Conservation (phyloP, 2,888 invertebrate species). For the Pantelozetes paolii region DNA sequence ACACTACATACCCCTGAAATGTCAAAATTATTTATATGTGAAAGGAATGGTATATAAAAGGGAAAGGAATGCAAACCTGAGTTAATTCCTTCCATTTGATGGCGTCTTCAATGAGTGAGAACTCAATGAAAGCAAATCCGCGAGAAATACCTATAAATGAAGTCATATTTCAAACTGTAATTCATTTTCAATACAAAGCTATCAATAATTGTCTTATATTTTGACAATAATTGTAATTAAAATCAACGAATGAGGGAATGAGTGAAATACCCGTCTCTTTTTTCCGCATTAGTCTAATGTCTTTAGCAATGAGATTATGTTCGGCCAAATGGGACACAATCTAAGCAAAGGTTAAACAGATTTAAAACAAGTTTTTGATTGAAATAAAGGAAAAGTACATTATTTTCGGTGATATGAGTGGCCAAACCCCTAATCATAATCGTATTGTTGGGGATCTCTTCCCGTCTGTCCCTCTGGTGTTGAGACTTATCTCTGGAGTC, state of each 20-base stretch:
- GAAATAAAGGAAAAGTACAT: slow-evolving; percentile 57
- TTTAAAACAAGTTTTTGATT: slow-evolving; percentile 1
- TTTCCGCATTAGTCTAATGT: slow-evolving; percentile 74
- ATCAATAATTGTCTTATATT: slow-evolving; percentile 5
- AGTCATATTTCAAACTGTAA: too few species aligned
- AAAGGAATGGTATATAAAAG: slow-evolving; percentile 5
- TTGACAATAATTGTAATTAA: background rate
- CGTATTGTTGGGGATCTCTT: slow-evolving; percentile 61
- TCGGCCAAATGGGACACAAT: slow-evolving; percentile 71
- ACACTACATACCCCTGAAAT: slow-evolving; percentile 64
- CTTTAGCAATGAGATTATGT: slow-evolving; percentile 69
- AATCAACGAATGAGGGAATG: background rate
- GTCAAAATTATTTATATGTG: background rate
- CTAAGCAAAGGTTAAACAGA: slow-evolving; percentile 57
- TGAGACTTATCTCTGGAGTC: slow-evolving; percentile 44
- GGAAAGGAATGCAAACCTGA: slow-evolving; percentile 61
- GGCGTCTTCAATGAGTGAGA: slow-evolving; percentile 79
- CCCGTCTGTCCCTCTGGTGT: slow-evolving; percentile 45
- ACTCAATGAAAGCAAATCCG: slow-evolving; percentile 90
- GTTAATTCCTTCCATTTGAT: slow-evolving; percentile 86
- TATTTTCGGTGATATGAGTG: slow-evolving; percentile 70
- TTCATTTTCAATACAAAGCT: slow-evolving; percentile 49
- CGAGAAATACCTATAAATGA: slow-evolving; percentile 85
- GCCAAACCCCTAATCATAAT: slow-evolving; percentile 71
- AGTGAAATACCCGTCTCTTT: slow-evolving; percentile 68